These are phyloP conservation scores for Rhogogaster chlorosoma DNA, from an alignment of 2,888 invertebrate species.

Conservation along the genomic window DNA sequence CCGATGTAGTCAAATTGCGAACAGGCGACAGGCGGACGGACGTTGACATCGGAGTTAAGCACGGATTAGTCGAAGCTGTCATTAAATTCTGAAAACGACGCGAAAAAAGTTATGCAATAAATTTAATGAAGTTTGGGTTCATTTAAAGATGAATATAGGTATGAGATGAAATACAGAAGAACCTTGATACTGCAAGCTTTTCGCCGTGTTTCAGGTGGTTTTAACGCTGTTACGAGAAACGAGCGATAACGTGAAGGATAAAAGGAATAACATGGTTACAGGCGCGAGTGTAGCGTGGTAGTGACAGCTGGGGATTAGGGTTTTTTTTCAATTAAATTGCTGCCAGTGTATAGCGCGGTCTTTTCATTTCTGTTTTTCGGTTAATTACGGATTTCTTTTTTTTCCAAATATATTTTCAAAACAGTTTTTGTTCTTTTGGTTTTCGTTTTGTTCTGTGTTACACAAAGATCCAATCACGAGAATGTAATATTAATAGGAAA, in stretches of 20 bases:
- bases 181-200: not conserved
- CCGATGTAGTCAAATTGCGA: not conserved
- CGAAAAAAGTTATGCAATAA: not conserved
- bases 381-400: not conserved
- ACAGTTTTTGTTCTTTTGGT: not conserved
- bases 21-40: not conserved
- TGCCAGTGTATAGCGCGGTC: not conserved
- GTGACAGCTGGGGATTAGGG: slow-evolving; percentile 18
- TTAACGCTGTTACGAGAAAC: not conserved
- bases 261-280: slow-evolving; percentile 4
- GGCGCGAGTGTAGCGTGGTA: slow-evolving; percentile 27
- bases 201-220: slow-evolving; percentile 2
- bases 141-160: not conserved
- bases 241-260: not conserved
- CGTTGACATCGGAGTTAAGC: not conserved
- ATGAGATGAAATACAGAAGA: slow-evolving; percentile 12
- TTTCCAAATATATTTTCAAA: not conserved
- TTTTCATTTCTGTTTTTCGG: not conserved
- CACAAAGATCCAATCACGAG: not conserved
- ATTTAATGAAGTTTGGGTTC: not conserved
- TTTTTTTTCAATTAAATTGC: slow-evolving; percentile 30
- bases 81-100: not conserved
- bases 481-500: slow-evolving; percentile 28
- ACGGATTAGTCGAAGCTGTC: not conserved
- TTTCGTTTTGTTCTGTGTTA: not conserved